Conservation (phyloP, 2,797 vertebrate species). For the Mormyrus proboscirostris region DNA sequence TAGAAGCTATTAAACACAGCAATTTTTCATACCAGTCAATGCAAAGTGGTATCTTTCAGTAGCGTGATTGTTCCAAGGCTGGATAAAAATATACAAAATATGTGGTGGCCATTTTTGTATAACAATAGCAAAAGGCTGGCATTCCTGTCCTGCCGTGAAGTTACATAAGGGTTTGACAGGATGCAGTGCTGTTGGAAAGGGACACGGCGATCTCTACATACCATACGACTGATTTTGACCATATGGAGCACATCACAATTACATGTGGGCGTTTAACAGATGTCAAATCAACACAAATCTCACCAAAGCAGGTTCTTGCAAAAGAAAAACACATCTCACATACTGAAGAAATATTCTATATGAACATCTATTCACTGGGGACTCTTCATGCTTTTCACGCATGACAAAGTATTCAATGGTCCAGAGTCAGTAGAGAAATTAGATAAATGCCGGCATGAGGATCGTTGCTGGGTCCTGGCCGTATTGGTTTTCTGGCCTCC, state of each 20-base stretch:
- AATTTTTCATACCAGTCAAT: neutral
- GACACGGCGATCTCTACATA: neutral
- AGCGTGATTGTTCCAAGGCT: neutral
- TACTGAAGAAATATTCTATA: neutral
- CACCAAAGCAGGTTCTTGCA: neutral
- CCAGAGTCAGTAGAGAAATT: neutral
- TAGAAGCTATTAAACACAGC: neutral
- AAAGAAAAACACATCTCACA: conserved; percentile 3
- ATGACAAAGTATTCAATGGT: neutral
- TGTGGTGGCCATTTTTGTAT: neutral
- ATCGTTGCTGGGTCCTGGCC: neutral
- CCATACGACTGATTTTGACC: neutral
- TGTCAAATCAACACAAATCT: neutral
- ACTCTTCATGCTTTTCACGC: neutral
- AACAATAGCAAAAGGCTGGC: neutral
- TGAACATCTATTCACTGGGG: neutral
- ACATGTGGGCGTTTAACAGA: neutral
- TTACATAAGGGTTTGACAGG: neutral
- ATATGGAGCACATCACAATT: neutral
- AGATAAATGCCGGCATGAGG: neutral
- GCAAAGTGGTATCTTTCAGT: neutral
- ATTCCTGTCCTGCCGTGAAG: neutral
- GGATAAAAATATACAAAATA: neutral
- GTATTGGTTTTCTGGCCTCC: neutral
- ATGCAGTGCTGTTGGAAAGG: neutral